These are phyloP conservation scores for Spheniscus mendiculus DNA, from an alignment of 2,113 vertebrate species.

Conservation along the genomic window DNA sequence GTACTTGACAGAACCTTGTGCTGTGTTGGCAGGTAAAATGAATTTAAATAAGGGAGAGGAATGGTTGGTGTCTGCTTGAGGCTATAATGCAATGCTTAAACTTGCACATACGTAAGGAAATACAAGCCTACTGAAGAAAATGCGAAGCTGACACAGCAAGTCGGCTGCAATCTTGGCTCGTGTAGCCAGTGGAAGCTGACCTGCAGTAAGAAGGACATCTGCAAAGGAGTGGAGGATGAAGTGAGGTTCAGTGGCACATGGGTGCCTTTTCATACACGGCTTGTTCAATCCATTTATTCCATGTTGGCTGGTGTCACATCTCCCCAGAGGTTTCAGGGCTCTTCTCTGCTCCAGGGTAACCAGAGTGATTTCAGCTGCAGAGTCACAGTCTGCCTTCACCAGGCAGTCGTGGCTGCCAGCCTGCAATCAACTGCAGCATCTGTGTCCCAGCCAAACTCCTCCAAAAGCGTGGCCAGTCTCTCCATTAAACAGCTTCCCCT, in stretches of 20 bases:
- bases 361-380: neutral
- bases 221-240: neutral
- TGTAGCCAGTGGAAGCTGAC: neutral
- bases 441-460: neutral
- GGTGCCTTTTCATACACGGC: rapidly evolving
- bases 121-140: neutral
- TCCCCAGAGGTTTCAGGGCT: neutral
- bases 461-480: neutral
- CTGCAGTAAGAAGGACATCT: neutral
- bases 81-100: neutral
- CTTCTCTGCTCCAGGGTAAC: neutral
- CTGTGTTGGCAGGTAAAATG: neutral
- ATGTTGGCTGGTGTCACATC: neutral
- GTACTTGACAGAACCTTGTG: neutral
- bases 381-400: neutral
- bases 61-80: neutral
- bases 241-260: neutral
- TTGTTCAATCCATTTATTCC: neutral
- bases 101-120: neutral
- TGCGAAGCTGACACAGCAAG: neutral
- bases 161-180: neutral
- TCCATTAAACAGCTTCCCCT: neutral
- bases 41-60: neutral
- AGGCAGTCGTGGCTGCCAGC: neutral
- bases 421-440: neutral